Percentiles rank a stretch among this genome's conserved stretches.
Conservation (phyloP, 2,888 invertebrate species). For the Panzeria rudis region DNA sequence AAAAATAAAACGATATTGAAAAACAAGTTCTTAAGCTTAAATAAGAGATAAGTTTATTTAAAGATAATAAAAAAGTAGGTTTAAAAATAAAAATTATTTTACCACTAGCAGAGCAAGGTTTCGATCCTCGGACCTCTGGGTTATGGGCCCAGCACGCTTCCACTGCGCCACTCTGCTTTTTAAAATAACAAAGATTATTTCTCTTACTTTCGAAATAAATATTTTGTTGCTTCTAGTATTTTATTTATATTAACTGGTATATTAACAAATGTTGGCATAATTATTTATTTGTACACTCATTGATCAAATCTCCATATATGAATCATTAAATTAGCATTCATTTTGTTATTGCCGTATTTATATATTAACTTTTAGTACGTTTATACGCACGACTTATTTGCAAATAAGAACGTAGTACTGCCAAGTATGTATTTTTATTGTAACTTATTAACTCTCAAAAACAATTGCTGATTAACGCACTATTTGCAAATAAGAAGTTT, state of each 20-base stretch:
- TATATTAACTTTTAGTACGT: too few relatives aligned
- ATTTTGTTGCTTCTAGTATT: too few relatives aligned
- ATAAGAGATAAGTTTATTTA: not conserved
- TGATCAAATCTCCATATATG: not conserved
- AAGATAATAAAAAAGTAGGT: too few relatives aligned
- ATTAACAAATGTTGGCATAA: not conserved
- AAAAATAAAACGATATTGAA: not conserved
- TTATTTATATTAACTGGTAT: not conserved
- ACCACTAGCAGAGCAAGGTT: constrained; percentile 83
- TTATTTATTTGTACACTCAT: not conserved
- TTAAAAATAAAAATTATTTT: not conserved
- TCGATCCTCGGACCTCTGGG: constrained; percentile 85
- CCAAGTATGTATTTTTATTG: too few relatives aligned
- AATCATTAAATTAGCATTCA: not conserved
- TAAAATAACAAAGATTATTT: not conserved
- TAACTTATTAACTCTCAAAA: too few relatives aligned
- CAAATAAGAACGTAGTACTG: too few relatives aligned
- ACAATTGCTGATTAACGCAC: too few relatives aligned
- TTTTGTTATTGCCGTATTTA: too few relatives aligned
- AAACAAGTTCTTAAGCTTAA: not conserved
- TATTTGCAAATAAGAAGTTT: too few relatives aligned
- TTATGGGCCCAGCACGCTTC: constrained; percentile 93
- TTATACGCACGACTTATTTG: too few relatives aligned
- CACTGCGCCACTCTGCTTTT: constrained; percentile 91
- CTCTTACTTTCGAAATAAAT: not conserved